Conservation (phyloP, 37 sponge, comb jelly and placozoan species). For the Axinella damicornis region DNA sequence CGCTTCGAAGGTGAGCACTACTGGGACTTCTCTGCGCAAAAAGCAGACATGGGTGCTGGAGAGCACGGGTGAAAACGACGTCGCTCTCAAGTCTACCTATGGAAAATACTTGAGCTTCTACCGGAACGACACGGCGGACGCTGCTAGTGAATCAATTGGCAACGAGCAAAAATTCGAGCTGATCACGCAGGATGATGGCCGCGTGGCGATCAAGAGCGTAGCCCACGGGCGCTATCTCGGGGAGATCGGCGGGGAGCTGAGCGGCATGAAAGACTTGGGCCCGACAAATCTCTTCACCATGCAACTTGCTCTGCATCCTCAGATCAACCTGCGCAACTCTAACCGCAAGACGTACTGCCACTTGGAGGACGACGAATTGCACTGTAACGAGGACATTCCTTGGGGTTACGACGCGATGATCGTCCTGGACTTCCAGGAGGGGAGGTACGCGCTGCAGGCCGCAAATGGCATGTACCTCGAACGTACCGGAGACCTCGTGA, state of each 20-base stretch:
- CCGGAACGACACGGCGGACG: slow-evolving; percentile 77
- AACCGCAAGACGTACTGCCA: slow-evolving; percentile 84
- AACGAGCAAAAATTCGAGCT: slow-evolving; percentile 73
- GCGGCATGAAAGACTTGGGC: slow-evolving; percentile 53
- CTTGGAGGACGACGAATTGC: slow-evolving; percentile 58
- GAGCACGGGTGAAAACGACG: slow-evolving; percentile 41
- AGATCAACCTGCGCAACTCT: slow-evolving; percentile 91
- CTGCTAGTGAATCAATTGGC: slow-evolving; percentile 67
- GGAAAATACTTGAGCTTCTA: slow-evolving; percentile 78
- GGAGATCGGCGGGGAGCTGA: slow-evolving; percentile 84
- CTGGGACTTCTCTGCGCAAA: slow-evolving; percentile 75
- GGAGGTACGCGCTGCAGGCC: slow-evolving; percentile 83
- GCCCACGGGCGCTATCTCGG: slow-evolving; percentile 83
- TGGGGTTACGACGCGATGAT: slow-evolving; percentile 93
- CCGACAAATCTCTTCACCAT: slow-evolving; percentile 79
- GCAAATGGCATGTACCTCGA: slow-evolving; percentile 74
- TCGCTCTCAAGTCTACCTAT: slow-evolving; percentile 75
- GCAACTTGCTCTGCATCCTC: slow-evolving; percentile 94
- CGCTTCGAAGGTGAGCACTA: slow-evolving; percentile 80
- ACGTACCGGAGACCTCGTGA: slow-evolving; percentile 65
- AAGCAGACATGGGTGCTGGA: slow-evolving; percentile 93
- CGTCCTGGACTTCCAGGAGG: slow-evolving; percentile 87
- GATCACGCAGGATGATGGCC: slow-evolving; percentile 83
- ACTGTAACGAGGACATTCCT: slow-evolving; percentile 84
- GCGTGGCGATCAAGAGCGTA: slow-evolving; percentile 75